Base-by-base conservation (phyloP, 2,113 vertebrate species). In the Geococcyx californianus region DNA sequence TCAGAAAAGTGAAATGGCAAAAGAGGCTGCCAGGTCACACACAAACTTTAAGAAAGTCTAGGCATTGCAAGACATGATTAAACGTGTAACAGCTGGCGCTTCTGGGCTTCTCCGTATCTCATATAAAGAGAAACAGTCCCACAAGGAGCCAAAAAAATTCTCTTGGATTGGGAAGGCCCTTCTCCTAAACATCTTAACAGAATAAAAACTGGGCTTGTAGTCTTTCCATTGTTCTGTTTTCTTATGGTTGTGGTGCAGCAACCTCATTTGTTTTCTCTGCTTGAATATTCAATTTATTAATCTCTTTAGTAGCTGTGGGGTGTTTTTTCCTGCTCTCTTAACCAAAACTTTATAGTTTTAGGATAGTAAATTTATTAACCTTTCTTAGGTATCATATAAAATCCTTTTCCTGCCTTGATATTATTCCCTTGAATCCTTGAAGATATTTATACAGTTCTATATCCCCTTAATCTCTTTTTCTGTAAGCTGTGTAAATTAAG, bases 401-500 rank as follows among this genome's bases (percentile, higher is more conserved):
- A 67, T 68, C 83, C 59, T 86, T 87, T 78, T 76, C 67, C 47
- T 93, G 42, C 44, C 44, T 91, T 36, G 10, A 51, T 95, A 64
- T 76, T 84, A 79, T 92, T 96, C 92, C 63, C 38, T 77, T 82
- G 54, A 55, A 44, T 86, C 29, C 34, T 77, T 47, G 26, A 95
- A 87, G 63, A 52, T 73, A 77, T 49, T 94, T 82, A 40, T 73
- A 36, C 28, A 33, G 19, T 87, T 95, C 95, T 91, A 84, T 86
- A 93, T 86, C 66, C n/a, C 29, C 26, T 73, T 97, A 94, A 94
- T 91, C 78, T 95, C 55, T 94, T 95, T 86, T 80, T 79, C 47
- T 76, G 16, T 84, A 76, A 76, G 25, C 45, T 95, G 40, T 51
- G 33, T 88, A 95, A 96, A 94, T 91, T 94, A 86, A 70, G 45